These are phyloP conservation scores for Poecilia velifera DNA, from an alignment of 2,797 vertebrate species.

Conservation along the genomic window DNA sequence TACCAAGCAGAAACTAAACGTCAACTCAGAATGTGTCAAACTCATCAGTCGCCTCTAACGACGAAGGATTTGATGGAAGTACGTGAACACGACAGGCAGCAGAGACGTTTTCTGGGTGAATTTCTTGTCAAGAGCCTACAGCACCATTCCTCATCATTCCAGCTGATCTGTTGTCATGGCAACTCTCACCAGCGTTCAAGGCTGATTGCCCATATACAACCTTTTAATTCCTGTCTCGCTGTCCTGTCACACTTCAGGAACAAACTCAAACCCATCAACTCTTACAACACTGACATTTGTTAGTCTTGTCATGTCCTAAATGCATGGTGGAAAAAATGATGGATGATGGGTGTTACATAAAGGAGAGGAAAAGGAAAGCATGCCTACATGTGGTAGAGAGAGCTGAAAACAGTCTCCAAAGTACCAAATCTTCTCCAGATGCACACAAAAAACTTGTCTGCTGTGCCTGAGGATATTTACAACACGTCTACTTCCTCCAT, in stretches of 20 bases:
- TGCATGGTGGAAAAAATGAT: slow-evolving; percentile 32
- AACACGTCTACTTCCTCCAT: slow-evolving; percentile 9
- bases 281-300: slow-evolving; percentile 49
- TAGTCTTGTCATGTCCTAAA: slow-evolving; percentile 49
- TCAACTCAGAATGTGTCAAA: slow-evolving; percentile 52
- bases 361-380: slow-evolving; percentile 5
- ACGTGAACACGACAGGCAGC: slow-evolving; percentile 55
- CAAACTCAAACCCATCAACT: slow-evolving; percentile 40
- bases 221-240: slow-evolving; percentile 61
- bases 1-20: slow-evolving; percentile 27
- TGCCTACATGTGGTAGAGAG: slow-evolving; percentile 1
- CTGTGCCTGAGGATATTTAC: slow-evolving; percentile 17
- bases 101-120: slow-evolving; percentile 55
- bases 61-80: slow-evolving; percentile 44
- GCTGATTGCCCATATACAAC: slow-evolving; percentile 57
- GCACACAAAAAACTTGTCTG: neutral
- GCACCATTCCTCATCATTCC: slow-evolving; percentile 58
- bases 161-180: slow-evolving; percentile 50
- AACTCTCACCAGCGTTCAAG: slow-evolving; percentile 49
- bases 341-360: slow-evolving; percentile 48
- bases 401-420: slow-evolving; percentile 35
- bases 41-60: slow-evolving; percentile 46
- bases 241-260: slow-evolving; percentile 55
- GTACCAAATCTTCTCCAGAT: slow-evolving; percentile 33
- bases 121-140: slow-evolving; percentile 11